Conservation (phyloP, 2,113 vertebrate genomes). For the Hippocampus comes region DNA sequence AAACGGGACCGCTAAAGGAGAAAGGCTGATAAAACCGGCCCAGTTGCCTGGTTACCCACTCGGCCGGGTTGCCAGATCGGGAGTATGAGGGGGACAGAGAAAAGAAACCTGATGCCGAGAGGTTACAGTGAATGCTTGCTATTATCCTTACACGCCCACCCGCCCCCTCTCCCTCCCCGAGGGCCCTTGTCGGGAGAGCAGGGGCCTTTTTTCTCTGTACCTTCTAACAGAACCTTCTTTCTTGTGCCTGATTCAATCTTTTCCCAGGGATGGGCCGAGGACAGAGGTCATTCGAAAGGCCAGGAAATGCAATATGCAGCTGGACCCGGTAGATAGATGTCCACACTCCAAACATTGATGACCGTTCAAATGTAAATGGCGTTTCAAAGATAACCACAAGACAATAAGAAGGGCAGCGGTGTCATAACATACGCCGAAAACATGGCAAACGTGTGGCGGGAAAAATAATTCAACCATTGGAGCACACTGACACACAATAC, state of each 20-base stretch:
- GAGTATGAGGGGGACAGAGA: constrained; percentile 33
- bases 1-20: constrained; percentile 55
- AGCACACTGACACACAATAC: constrained; percentile 71
- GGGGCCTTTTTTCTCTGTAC: constrained; percentile 61
- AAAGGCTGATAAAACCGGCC: constrained; percentile 48
- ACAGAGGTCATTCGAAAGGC: neutral
- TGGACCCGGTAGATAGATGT: neutral
- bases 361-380: neutral
- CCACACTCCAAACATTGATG: neutral
- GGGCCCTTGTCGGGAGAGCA: constrained; percentile 60
- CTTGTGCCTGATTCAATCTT: constrained; percentile 58
- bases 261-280: constrained; percentile 28
- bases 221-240: constrained; percentile 71
- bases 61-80: constrained; percentile 47
- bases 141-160: constrained; percentile 23
- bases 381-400: neutral
- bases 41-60: constrained; percentile 73
- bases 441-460: constrained; percentile 29
- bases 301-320: neutral
- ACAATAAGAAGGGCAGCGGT: neutral
- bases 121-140: constrained; percentile 57
- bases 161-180: constrained; percentile 25
- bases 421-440: constrained; percentile 31
- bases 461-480: constrained; percentile 72
- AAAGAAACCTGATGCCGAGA: constrained; percentile 60